Conservation (phyloP, 2,113 vertebrate genomes). For the Rana temporaria region DNA sequence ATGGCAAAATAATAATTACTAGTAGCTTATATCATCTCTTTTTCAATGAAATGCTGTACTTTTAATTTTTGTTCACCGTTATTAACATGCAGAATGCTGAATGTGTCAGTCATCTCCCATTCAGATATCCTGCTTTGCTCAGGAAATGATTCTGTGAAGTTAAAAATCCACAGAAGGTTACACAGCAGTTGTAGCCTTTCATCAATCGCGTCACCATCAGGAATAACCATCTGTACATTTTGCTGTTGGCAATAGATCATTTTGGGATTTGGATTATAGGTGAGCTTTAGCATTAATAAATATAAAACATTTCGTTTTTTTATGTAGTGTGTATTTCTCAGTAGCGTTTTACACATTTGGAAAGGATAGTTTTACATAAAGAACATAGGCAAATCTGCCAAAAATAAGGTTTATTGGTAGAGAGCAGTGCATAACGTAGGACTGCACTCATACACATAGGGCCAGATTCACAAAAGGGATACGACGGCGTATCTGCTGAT, state of each 20-base stretch:
- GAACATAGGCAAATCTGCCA: neutral
- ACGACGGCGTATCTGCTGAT: no score
- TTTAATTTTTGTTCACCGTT: neutral
- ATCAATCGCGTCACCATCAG: constrained; percentile 41
- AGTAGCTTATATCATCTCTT: no score
- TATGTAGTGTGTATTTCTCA: no score
- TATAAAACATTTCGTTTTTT: neutral
- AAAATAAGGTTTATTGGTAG: no score
- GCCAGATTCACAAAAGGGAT: no score
- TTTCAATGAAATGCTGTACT: no score
- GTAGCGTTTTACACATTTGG: no score
- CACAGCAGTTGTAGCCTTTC: constrained; percentile 38
- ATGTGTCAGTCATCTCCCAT: neutral
- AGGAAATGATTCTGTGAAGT: constrained; percentile 39
- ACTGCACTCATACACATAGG: no score
- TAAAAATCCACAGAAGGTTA: constrained; percentile 39
- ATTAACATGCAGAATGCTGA: neutral
- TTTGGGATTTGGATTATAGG: constrained; percentile 20
- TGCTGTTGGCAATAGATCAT: constrained; percentile 30
- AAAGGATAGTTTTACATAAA: neutral
- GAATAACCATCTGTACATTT: constrained; percentile 33
- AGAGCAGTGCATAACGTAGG: no score
- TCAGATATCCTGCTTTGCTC: constrained; percentile 25
- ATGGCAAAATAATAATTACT: no score
- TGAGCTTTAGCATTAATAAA: neutral